phyloP scores from a whole-genome alignment of 2,888 invertebrate genomes.

The Athrips mouffetella region DNA sequence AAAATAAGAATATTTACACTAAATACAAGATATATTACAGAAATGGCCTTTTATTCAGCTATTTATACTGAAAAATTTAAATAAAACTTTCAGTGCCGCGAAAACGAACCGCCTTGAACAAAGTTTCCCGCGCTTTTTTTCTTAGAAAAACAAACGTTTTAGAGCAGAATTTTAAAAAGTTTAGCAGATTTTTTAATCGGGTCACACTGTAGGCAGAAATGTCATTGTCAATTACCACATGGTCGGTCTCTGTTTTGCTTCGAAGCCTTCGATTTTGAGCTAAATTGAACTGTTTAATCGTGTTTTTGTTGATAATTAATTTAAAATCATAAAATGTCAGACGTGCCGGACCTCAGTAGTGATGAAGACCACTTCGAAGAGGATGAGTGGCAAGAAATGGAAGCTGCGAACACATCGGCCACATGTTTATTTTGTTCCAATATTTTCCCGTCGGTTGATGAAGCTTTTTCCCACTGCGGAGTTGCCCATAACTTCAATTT shows the following conservation, averaged over 20 bases:
- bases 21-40: too few relatives aligned
- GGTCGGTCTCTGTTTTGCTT: not conserved
- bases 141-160: too few relatives aligned
- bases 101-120: too few relatives aligned
- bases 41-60: too few relatives aligned
- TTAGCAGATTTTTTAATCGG: too few relatives aligned
- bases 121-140: too few relatives aligned
- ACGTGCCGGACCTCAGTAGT: conserved; percentile 71
- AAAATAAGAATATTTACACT: too few relatives aligned
- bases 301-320: conserved; percentile 10
- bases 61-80: too few relatives aligned
- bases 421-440: conserved; percentile 86
- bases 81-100: too few relatives aligned
- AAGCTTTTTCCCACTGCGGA: conserved; percentile 83
- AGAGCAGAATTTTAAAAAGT: too few relatives aligned
- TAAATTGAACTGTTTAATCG: not conserved
- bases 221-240: conserved; percentile 3
- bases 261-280: not conserved
- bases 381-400: conserved; percentile 74
- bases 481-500: conserved; percentile 82
- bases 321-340: conserved; percentile 49
- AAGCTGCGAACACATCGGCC: conserved; percentile 55
- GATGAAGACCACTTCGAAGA: conserved; percentile 71
- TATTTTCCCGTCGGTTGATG: conserved; percentile 78
- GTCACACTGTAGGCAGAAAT: too few relatives aligned